phyloP scores from a whole-genome alignment of 2,113 vertebrate species.

The Ginglymostoma cirratum region DNA sequence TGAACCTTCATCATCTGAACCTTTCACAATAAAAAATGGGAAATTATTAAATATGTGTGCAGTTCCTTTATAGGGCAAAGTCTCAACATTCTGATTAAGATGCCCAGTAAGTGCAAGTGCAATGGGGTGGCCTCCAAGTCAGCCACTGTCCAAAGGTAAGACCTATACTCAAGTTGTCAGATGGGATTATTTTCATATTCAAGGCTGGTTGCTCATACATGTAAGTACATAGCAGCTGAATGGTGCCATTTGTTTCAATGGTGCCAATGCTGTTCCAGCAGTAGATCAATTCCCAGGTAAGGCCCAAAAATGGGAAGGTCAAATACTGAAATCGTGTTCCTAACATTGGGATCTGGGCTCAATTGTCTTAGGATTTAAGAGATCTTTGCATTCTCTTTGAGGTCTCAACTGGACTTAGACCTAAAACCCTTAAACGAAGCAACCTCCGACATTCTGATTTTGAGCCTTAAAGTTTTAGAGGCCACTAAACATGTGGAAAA shows the following conservation, averaged over 20 bases:
- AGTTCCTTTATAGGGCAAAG: neutral
- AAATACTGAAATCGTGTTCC: neutral
- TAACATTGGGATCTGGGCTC: neutral
- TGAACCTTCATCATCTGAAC: neutral
- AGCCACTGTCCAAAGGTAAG: neutral
- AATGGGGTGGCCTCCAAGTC: neutral
- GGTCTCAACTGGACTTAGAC: neutral
- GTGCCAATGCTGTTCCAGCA: neutral
- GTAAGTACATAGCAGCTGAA: neutral
- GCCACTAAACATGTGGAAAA: neutral
- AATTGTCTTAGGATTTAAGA: neutral
- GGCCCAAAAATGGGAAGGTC: neutral
- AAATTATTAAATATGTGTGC: neutral
- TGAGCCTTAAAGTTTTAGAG: neutral
- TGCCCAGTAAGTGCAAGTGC: neutral
- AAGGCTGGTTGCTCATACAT: neutral
- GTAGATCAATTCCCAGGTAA: neutral
- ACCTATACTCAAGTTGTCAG: neutral
- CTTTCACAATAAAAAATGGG: neutral
- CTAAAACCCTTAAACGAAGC: neutral
- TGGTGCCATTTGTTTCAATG: neutral
- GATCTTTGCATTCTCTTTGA: neutral
- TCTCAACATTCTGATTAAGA: neutral
- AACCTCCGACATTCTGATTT: neutral
- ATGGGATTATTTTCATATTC: neutral